Conservation (phyloP, 2,113 vertebrate species). For the Sebastes fasciatus region DNA sequence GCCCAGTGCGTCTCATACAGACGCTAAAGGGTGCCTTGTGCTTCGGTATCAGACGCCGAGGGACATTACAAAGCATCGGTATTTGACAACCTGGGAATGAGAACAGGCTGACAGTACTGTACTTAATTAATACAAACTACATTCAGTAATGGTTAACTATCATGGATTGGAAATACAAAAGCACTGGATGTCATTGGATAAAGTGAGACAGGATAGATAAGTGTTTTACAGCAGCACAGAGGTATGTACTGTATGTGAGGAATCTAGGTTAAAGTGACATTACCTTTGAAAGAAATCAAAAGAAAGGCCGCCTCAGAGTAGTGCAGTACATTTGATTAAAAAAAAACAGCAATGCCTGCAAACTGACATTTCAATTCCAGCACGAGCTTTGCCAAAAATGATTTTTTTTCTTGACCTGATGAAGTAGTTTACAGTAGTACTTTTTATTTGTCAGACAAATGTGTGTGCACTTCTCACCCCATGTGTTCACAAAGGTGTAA, state of each 20-base stretch:
- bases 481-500: neutral
- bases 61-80: too few relatives aligned
- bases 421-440: neutral
- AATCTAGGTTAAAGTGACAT: neutral
- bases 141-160: neutral
- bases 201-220: neutral
- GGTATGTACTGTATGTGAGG: constrained; percentile 5
- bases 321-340: neutral
- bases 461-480: neutral
- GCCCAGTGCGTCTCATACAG: too few relatives aligned
- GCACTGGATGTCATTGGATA: neutral
- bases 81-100: too few relatives aligned
- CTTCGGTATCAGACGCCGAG: too few relatives aligned
- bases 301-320: too few relatives aligned
- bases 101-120: neutral
- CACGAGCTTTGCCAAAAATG: neutral
- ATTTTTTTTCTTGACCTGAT: too few relatives aligned
- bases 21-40: too few relatives aligned
- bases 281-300: neutral
- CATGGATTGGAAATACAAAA: neutral
- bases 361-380: neutral
- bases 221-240: neutral
- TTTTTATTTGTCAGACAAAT: neutral
- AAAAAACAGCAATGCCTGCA: neutral
- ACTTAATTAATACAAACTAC: neutral